Evolutionary conservation across 2,113 vertebrate species (phyloP), one percentile per base, ranked within the genome.

Genomic region (Orycteropus afer): DNA sequence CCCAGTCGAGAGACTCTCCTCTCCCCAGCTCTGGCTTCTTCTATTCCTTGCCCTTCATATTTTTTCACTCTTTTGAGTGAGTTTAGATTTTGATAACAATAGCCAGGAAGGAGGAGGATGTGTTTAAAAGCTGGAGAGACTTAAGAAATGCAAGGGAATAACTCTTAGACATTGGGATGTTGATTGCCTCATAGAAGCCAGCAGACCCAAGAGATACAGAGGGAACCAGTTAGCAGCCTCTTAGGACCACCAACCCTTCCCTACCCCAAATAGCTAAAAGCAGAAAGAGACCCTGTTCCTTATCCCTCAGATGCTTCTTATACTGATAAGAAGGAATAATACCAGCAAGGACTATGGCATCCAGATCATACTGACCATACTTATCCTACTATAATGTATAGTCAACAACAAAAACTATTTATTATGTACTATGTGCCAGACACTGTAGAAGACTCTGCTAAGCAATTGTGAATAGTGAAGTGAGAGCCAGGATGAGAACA

Each of bases 1-100:
- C 17, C 20, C 29, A 34, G 49, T 40, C 65, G 23, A 34, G 40
- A 37, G 11, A 32, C 5, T 69, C 10, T 91, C 29, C 32, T 81
- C 74, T 65, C 32, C 37, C 77, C 34, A 81, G 37, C 55, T 67
- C 63, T 42, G 49, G 22, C 22, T 95, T 57, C 65, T 67, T 59
- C 17, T 2, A 92, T 10, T 29, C 23, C 32, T 89, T 67, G 73
- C 71, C 6, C 53, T 7, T 69, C 45, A 32, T 6, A n/a, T 86
- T 76, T 7, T 79, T 63, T 69, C 15, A 67, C 67, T 90, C 57
- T 80, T 81, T 45, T 87, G 49, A 67, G 40, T 86, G 20, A 82
- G 25, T 69, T 93, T 78, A 83, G 6, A 83, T 83, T 90, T 90
- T 91, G 51, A 42, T 74, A 90, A 78, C 17, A 63, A 18, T 40